Evolutionary conservation across 2,888 invertebrate species (phyloP), one percentile per base, ranked within the genome.

Genomic region (Pseudanteris insignis): DNA sequence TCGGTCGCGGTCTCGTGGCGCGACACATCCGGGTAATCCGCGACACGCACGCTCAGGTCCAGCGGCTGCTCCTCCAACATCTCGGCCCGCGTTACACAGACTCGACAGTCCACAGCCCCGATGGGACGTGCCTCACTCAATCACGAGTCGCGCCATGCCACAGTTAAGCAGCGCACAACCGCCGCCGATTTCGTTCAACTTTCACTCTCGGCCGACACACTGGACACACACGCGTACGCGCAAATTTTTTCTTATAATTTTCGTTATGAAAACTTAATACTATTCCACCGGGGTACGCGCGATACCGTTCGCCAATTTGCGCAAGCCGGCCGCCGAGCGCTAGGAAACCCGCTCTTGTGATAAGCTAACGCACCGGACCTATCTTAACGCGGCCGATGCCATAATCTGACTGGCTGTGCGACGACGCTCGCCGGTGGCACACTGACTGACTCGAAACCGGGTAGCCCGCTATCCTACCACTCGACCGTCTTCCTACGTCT

Each of bases 11-110:
- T 81, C 71, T 84, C 71, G 11, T 73, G 72, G 25, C 68, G 63
- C 41, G 70, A 55, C 33, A 70, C 68, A 66, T 78, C 78, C 29
- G 77, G 73, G 65, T 76, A 77, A 36, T 79, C 79, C 57, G 76
- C 79, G 24, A 79, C 75, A 48, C 83, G 81, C 32, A 89, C 86
- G 68, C 91, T 89, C 77, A 93, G 83, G 83, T 94, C 93, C 79
- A 93, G 80, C 9, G 93, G 93, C 58, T 87, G 87, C 68, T 89
- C 88, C 66, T 86, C 85, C 64, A 79, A 73, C 80, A 77, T 81
- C 61, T 13, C 43, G 34, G n/a, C n/a, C n/a, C n/a, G n/a, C n/a
- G n/a, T n/a, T n/a, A n/a, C n/a, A n/a, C n/a, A n/a, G n/a, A n/a
- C n/a, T n/a, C n/a, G n/a, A n/a, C n/a, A n/a, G n/a, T n/a, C n/a